Evolutionary conservation across 2,113 vertebrate genomes (phyloP), one percentile per base, ranked within the genome.

Genomic region (Rostratula benghalensis): DNA sequence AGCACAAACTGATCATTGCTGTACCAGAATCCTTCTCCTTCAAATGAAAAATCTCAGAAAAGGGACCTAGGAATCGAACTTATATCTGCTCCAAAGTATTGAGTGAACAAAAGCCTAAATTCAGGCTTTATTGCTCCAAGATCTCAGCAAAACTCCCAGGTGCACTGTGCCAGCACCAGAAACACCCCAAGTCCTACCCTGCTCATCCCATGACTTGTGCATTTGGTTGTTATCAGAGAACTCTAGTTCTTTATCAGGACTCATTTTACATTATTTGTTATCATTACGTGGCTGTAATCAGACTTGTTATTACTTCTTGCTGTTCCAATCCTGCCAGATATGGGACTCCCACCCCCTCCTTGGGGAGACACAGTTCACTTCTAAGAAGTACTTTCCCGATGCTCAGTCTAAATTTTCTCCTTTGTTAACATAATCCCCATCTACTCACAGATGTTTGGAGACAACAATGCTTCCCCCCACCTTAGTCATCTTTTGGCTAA

Each of bases 401-500:
- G 46, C 65, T 84, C 23, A 4, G 51, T 80, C 83, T 92, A 73
- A 85, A 73, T 91, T 95, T 91, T 94, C 53, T 83, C 53, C 37
- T 89, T 73, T 76, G 77, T 65, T 95, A 84, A 90, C 3, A 10
- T 53, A 92, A 87, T 84, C 51, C 9, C 60, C 61, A 84, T 91
- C 83, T 71, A 80, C 78, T 94, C 81, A 71, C 92, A 97, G 96
- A 96, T 96, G 93, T 96, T 89, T 93, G 77, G 83, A 93, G 89
- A 78, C 79, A 88, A 77, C 46, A 77, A 74, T 31, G 46, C 43
- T 91, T 88, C 70, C 81, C 81, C 53, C 57, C 24, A 79, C 63
- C 83, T 96, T 85, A 90, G 94, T 95, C 91, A 96, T 96, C 89
- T 87, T 89, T 96, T 96, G 96, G 94, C 96, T 92, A 84, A 92